phyloP scores from a whole-genome alignment of 2,113 vertebrate species.

The Pristiophorus japonicus region DNA sequence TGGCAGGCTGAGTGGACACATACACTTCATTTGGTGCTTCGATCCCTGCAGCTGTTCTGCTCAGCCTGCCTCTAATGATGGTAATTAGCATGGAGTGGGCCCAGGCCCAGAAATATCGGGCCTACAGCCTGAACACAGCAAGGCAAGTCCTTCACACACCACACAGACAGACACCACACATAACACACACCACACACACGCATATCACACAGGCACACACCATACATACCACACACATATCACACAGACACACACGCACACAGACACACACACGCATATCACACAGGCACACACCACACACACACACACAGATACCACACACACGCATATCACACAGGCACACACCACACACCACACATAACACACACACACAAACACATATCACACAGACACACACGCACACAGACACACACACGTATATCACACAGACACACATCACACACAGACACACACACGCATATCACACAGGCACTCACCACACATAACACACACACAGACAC shows the following conservation, averaged over 20 bases:
- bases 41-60: background rate
- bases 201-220: background rate
- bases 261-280: background rate
- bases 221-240: background rate
- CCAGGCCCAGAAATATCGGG: background rate
- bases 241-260: background rate
- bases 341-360: background rate
- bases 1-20: background rate
- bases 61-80: background rate
- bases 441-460: background rate
- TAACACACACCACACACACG: background rate
- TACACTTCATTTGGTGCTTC: background rate
- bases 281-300: background rate
- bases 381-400: background rate
- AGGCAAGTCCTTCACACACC: background rate
- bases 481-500: too few species aligned
- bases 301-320: background rate
- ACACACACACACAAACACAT: background rate
- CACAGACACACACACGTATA: background rate
- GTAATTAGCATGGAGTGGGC: background rate
- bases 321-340: background rate
- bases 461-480: background rate
- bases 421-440: background rate
- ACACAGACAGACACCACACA: background rate
- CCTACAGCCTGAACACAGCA: background rate